Conservation (phyloP, 2,113 vertebrate genomes). For the Smithornis capensis region DNA sequence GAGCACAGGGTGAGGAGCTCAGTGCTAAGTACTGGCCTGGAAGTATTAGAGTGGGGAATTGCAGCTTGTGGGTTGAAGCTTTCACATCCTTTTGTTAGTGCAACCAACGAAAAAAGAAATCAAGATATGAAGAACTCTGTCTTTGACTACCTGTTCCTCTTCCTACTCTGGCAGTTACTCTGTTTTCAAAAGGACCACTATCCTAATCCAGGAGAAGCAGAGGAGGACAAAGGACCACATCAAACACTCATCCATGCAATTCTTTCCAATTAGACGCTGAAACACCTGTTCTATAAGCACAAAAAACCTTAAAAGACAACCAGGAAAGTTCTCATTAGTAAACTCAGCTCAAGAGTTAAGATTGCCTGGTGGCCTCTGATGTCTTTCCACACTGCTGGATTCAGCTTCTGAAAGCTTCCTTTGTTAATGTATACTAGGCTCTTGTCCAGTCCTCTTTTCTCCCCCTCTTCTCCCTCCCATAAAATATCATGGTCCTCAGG, state of each 20-base stretch:
- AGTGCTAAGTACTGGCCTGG: rapidly evolving
- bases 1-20: background rate
- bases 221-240: background rate
- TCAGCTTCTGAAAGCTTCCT: conserved; percentile 58
- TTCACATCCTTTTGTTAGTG: background rate
- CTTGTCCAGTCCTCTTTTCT: conserved; percentile 51
- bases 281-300: rapidly evolving
- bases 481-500: conserved; percentile 55
- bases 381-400: conserved; percentile 42
- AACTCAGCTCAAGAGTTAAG: conserved; percentile 61
- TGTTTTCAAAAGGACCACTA: background rate
- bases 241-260: background rate
- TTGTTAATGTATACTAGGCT: conserved; percentile 64
- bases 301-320: background rate
- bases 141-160: background rate
- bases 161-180: background rate
- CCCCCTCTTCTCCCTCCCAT: conserved; percentile 29
- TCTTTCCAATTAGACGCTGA: background rate
- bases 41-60: background rate
- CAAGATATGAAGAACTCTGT: background rate
- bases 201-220: background rate
- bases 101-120: background rate
- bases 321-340: conserved; percentile 13
- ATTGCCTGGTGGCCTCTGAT: conserved; percentile 37
- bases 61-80: background rate